Percentiles rank a stretch among this genome's conserved stretches.
Evolutionary conservation across 2,113 vertebrate genomes (phyloP).

Genomic region (Sylvilagus bachmani): DNA sequence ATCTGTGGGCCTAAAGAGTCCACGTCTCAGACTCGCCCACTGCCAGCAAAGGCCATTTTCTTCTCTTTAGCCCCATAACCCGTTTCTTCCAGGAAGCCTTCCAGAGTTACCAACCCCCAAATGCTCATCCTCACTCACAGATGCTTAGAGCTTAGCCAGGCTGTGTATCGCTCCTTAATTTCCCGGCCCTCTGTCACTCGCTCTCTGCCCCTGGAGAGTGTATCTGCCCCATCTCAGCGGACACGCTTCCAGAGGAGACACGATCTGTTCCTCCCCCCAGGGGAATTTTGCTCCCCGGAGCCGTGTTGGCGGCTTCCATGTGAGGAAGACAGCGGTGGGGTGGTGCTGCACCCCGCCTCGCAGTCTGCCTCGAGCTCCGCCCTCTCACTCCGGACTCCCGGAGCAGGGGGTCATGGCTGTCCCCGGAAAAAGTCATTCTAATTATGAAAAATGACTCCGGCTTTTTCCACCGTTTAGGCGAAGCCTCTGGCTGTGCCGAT

Average conservation of each 20-base stretch:
- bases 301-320: neutral
- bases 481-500: slow-evolving; percentile 79
- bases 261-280: neutral
- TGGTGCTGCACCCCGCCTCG: slow-evolving; percentile 51
- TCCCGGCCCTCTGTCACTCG: slow-evolving; percentile 6
- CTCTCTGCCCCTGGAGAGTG: slow-evolving; percentile 37
- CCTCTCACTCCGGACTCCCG: slow-evolving; percentile 62
- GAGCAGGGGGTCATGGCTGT: slow-evolving; percentile 76
- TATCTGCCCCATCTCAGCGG: neutral
- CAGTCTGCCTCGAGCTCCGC: slow-evolving; percentile 59
- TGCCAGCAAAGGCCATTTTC: neutral
- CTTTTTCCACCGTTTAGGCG: slow-evolving; percentile 77
- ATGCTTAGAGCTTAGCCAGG: neutral
- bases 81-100: slow-evolving; percentile 54
- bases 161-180: neutral
- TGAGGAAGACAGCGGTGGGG: slow-evolving; percentile 71
- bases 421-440: slow-evolving; percentile 82
- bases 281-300: slow-evolving; percentile 37
- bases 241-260: neutral
- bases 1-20: neutral
- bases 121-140: neutral
- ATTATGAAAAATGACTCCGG: slow-evolving; percentile 84
- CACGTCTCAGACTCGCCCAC: neutral
- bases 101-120: neutral
- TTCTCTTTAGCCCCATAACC: neutral